Evolutionary conservation across 2,888 invertebrate genomes (phyloP).

Genomic region (Synergus umbraculus): DNA sequence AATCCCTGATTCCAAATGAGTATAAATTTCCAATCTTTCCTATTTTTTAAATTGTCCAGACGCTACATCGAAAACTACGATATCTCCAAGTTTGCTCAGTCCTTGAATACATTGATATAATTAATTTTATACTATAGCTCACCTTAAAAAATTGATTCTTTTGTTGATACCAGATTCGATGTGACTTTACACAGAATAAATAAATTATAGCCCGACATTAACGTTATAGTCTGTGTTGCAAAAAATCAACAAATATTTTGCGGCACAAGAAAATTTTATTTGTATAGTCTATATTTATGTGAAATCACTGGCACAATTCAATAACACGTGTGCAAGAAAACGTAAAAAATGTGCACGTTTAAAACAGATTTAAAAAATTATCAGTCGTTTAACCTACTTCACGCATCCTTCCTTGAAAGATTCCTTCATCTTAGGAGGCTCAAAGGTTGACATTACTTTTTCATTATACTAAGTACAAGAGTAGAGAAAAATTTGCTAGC

Average conservation of each 20-base stretch:
- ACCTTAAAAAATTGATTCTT: conserved; percentile 20
- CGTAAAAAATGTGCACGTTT: not conserved
- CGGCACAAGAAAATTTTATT: not conserved
- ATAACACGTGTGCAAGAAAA: conserved; percentile 14
- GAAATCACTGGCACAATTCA: conserved; percentile 7
- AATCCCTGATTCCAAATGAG: not conserved
- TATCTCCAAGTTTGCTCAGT: not conserved
- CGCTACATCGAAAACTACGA: not conserved
- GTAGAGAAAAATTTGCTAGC: conserved; percentile 9
- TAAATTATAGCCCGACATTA: conserved; percentile 1
- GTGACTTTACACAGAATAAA: conserved; percentile 28
- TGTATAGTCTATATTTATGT: not conserved
- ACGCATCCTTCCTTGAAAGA: conserved; percentile 35
- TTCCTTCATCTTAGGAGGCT: conserved; percentile 28
- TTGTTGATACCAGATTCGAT: conserved; percentile 14
- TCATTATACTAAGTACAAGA: conserved; percentile 11
- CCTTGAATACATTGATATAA: conserved; percentile 27
- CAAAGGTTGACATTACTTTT: not conserved
- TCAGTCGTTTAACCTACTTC: conserved; percentile 36
- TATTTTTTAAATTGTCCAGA: not conserved
- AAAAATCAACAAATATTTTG: not conserved
- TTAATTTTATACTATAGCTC: not conserved
- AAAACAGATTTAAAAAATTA: not conserved
- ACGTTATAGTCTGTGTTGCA: conserved; percentile 1
- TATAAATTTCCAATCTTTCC: not conserved